Conservation (phyloP, 2,797 vertebrate genomes). For the Triplophysa bombifrons region DNA sequence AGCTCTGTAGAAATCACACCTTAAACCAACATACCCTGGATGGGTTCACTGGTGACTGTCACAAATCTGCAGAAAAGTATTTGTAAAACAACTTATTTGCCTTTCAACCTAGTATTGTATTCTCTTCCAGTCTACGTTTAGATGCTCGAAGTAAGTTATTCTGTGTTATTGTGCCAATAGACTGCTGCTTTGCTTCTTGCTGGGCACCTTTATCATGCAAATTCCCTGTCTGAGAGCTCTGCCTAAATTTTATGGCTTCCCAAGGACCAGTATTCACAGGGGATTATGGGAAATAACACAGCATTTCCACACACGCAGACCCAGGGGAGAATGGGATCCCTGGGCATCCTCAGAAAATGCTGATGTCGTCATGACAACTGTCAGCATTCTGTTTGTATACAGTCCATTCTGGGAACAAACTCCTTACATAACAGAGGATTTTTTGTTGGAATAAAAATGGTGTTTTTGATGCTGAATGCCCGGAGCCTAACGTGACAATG, state of each 20-base stretch:
- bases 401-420: constrained; percentile 50
- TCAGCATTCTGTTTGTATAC: constrained; percentile 60
- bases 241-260: constrained; percentile 50
- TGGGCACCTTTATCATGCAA: constrained; percentile 53
- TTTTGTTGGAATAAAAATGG: background rate
- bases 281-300: constrained; percentile 57
- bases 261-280: constrained; percentile 53
- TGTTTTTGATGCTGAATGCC: constrained; percentile 3
- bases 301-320: constrained; percentile 21
- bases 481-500: background rate
- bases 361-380: constrained; percentile 67
- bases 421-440: constrained; percentile 15
- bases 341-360: constrained; percentile 59
- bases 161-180: constrained; percentile 17
- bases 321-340: constrained; percentile 58
- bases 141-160: constrained; percentile 4
- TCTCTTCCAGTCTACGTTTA: constrained; percentile 4
- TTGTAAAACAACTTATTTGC: background rate
- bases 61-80: background rate
- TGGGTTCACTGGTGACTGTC: background rate
- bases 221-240: constrained; percentile 50
- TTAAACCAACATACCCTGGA: constrained; percentile 2
- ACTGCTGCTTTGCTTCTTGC: constrained; percentile 19
- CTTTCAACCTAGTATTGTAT: background rate
- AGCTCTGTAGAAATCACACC: constrained; percentile 26